Conservation (phyloP, 2,797 vertebrate species). For the Poecilia velifera region DNA sequence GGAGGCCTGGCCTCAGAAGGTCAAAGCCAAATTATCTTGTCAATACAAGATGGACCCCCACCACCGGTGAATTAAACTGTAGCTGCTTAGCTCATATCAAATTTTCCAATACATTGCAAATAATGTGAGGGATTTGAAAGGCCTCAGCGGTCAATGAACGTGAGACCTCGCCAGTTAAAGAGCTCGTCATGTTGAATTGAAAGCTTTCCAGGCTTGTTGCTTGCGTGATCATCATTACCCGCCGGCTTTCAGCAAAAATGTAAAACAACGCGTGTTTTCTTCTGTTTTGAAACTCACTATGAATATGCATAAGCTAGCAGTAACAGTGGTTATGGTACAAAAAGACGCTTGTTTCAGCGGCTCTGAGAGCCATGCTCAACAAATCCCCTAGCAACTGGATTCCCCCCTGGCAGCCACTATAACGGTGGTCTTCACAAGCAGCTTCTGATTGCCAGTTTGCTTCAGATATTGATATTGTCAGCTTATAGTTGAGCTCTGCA, state of each 20-base stretch:
- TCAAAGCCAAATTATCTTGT: background rate
- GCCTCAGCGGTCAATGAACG: background rate
- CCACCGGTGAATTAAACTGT: background rate
- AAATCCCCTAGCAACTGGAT: slow-evolving; percentile 62
- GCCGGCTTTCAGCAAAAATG: slow-evolving; percentile 14
- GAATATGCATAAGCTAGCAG: slow-evolving; percentile 47
- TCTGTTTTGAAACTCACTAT: slow-evolving; percentile 32
- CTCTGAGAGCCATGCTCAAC: slow-evolving; percentile 46
- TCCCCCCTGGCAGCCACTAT: slow-evolving; percentile 51
- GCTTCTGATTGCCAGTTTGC: slow-evolving; percentile 62
- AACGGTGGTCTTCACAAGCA: slow-evolving; percentile 61
- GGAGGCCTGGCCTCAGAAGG: background rate
- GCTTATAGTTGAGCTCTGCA: slow-evolving; percentile 39
- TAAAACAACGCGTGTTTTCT: slow-evolving; percentile 27
- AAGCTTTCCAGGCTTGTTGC: slow-evolving; percentile 7
- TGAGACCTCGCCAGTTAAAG: background rate
- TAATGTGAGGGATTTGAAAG: background rate
- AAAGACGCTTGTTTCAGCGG: slow-evolving; percentile 50
- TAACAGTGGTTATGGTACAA: slow-evolving; percentile 48
- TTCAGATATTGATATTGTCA: slow-evolving; percentile 54
- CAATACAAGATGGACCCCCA: background rate
- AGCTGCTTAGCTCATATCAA: background rate
- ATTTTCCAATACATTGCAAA: background rate
- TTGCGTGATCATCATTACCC: slow-evolving; percentile 19
- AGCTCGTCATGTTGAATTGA: slow-evolving; percentile 2